Conservation (phyloP, 2,888 invertebrate genomes). For the Ennomos quercinarius region DNA sequence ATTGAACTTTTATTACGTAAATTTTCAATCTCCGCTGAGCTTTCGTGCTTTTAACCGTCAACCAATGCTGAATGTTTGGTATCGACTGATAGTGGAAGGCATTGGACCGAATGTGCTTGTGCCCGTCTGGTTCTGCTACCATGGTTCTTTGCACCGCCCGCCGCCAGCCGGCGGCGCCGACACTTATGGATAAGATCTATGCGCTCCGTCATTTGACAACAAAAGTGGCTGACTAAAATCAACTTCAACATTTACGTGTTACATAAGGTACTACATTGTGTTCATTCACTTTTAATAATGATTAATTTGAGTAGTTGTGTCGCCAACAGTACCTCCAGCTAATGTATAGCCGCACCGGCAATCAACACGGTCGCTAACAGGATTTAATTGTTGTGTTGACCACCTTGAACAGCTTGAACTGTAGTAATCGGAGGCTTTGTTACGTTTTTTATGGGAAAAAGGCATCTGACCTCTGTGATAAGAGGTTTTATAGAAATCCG, state of each 20-base stretch:
- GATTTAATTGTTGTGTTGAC: constrained; percentile 53
- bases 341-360: constrained; percentile 1
- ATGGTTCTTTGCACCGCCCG: constrained; percentile 34
- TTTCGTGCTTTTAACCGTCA: constrained; percentile 39
- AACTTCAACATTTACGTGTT: too few species aligned
- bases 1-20: constrained; percentile 1
- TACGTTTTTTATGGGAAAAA: constrained; percentile 35
- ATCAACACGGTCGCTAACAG: constrained; percentile 49
- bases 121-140: constrained; percentile 45
- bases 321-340: too few species aligned
- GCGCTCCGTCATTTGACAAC: constrained; percentile 5
- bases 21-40: constrained; percentile 21
- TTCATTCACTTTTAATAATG: too few species aligned
- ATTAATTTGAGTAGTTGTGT: too few species aligned
- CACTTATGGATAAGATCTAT: constrained; percentile 52
- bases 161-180: constrained; percentile 1
- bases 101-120: constrained; percentile 56
- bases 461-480: constrained; percentile 20
- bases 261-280: too few species aligned
- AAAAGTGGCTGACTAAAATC: too few species aligned
- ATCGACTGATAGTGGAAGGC: constrained; percentile 64
- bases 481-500: constrained; percentile 11
- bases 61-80: constrained; percentile 50
- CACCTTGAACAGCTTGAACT: constrained; percentile 49
- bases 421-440: constrained; percentile 39